These are phyloP conservation scores for Xanthia togata DNA, from an alignment of 2,888 invertebrate species.

Conservation along the genomic window DNA sequence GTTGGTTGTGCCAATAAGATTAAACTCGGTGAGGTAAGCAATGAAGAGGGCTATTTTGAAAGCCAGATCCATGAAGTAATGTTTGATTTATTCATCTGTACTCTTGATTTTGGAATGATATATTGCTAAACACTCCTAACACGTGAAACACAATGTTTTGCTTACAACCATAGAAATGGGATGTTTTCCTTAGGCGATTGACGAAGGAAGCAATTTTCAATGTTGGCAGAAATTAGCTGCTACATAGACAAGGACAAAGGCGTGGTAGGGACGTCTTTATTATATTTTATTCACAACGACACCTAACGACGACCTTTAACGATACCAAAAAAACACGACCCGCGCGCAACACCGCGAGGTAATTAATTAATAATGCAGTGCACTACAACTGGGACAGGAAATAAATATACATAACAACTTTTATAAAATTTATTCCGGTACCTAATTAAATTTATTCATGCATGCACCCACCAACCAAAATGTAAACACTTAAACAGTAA, in stretches of 20 bases:
- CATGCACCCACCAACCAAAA: conserved; percentile 29
- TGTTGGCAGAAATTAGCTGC: neutral
- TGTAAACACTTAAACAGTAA: conserved; percentile 55
- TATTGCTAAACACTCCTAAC: conserved; percentile 23
- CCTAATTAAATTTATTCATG: conserved; percentile 22
- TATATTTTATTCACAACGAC: neutral
- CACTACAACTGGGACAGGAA: conserved; percentile 26
- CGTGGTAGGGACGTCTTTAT: neutral
- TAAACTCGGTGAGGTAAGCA: conserved; percentile 40
- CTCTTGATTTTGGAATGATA: conserved; percentile 33
- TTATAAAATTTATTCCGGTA: conserved; percentile 8
- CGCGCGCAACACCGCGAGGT: conserved; percentile 4
- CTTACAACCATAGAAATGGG: conserved; percentile 14
- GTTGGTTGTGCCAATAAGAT: conserved; percentile 40
- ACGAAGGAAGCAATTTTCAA: conserved; percentile 13
- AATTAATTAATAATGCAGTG: conserved; percentile 40
- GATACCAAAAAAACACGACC: conserved; percentile 16
- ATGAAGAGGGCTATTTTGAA: conserved; percentile 46
- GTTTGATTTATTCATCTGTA: conserved; percentile 51
- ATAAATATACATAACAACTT: neutral
- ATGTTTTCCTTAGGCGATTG: conserved; percentile 17
- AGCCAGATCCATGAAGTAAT: conserved; percentile 46
- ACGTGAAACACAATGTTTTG: conserved; percentile 24
- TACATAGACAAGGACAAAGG: neutral
- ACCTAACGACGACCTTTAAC: conserved; percentile 13